These are phyloP conservation scores for Blastobasis adustella DNA, from an alignment of 2,888 invertebrate genomes.

Conservation along the genomic window DNA sequence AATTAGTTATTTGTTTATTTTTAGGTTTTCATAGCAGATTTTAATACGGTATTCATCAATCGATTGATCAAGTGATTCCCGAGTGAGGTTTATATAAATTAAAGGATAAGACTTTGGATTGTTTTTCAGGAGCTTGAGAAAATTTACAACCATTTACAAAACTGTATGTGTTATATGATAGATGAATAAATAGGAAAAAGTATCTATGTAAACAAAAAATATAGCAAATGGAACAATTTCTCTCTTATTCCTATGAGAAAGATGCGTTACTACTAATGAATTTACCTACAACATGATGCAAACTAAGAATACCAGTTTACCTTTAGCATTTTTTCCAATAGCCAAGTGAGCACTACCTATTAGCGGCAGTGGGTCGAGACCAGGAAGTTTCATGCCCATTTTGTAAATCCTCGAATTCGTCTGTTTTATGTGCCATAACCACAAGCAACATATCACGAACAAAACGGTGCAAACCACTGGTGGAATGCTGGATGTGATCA, in stretches of 20 bases:
- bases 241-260: not conserved
- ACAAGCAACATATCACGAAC: conserved; percentile 15
- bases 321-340: conserved; percentile 75
- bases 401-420: conserved; percentile 67
- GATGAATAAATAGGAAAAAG: not conserved
- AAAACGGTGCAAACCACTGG: too few relatives aligned
- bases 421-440: conserved; percentile 61
- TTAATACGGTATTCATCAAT: too few relatives aligned
- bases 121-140: too few relatives aligned
- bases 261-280: conserved; percentile 1
- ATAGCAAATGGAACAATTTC: not conserved
- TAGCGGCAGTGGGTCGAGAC: conserved; percentile 79
- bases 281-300: not conserved
- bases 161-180: too few relatives aligned
- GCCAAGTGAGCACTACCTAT: conserved; percentile 81
- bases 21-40: too few relatives aligned
- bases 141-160: too few relatives aligned
- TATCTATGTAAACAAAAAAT: not conserved
- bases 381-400: conserved; percentile 80
- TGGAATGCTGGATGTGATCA: too few relatives aligned
- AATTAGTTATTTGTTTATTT: too few relatives aligned
- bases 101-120: too few relatives aligned
- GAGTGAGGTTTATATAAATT: too few relatives aligned
- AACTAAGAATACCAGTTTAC: conserved; percentile 50
- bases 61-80: too few relatives aligned